phyloP scores from a whole-genome alignment of 2,797 vertebrate species.

The Dromococcyx pavoninus region DNA sequence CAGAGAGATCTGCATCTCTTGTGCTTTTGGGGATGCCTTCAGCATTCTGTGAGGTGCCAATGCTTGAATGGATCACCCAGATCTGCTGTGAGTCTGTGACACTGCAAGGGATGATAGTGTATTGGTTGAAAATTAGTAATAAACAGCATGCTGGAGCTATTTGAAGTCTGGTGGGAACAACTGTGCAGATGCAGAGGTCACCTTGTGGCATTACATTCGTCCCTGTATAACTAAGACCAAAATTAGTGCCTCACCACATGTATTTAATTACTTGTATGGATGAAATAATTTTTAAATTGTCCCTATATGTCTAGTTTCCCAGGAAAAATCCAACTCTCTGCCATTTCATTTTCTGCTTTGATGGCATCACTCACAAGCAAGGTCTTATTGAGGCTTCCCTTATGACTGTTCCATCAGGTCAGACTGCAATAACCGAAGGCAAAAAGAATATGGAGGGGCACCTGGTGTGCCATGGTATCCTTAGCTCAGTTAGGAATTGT shows the following conservation, averaged over 20 bases:
- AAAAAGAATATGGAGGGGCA: not conserved
- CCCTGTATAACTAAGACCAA: not conserved
- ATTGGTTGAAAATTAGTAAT: not conserved
- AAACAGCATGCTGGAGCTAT: not conserved
- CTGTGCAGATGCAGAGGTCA: not conserved
- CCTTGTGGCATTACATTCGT: not conserved
- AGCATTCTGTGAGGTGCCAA: not conserved
- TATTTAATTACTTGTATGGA: not conserved
- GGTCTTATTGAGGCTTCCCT: not conserved
- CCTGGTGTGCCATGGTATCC: not conserved
- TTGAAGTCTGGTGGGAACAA: not conserved
- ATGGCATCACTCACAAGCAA: not conserved
- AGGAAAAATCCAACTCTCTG: not conserved
- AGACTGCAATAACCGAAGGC: not conserved
- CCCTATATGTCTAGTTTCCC: not conserved
- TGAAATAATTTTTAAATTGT: not conserved
- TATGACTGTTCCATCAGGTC: rapidly evolving
- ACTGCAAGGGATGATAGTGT: not conserved
- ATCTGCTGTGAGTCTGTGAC: not conserved
- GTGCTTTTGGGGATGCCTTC: not conserved
- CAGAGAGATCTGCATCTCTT: not conserved
- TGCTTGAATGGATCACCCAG: not conserved
- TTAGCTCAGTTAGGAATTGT: not conserved
- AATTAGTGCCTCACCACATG: not conserved
- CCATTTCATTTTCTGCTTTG: not conserved